Percentiles rank a stretch among this genome's conserved stretches.
These are phyloP conservation scores for Pachycephala philippinensis DNA, from an alignment of 2,113 vertebrate species.

Conservation along the genomic window DNA sequence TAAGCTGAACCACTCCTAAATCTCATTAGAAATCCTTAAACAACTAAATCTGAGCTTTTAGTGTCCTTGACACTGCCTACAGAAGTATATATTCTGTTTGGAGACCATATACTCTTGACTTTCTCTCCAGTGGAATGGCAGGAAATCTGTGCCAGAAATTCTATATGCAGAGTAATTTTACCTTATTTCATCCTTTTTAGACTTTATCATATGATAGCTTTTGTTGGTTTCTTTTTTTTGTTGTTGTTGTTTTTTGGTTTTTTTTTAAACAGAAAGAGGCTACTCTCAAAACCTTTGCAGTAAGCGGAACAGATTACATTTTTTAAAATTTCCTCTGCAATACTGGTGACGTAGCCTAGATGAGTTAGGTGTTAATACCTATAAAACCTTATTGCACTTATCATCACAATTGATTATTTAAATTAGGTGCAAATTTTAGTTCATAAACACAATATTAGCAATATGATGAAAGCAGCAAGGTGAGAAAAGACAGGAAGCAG, in stretches of 20 bases:
- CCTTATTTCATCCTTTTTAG: background rate
- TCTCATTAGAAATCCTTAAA: background rate
- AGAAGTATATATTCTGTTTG: background rate
- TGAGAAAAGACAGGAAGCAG: background rate
- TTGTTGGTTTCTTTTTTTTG: too few species aligned
- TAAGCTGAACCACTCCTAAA: background rate
- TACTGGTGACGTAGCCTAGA: background rate
- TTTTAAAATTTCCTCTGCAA: background rate
- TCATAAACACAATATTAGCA: background rate
- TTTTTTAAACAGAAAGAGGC: background rate
- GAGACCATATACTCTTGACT: background rate
- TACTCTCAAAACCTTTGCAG: background rate
- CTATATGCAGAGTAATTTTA: background rate
- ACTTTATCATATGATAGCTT: background rate
- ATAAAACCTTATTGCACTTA: background rate
- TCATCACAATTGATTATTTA: background rate
- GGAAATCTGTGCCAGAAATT: background rate
- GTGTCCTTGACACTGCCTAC: background rate
- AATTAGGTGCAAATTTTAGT: background rate
- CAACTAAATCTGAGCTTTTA: background rate
- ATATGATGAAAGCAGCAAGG: background rate
- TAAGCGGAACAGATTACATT: background rate
- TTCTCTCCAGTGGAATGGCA: background rate
- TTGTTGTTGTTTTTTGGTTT: too few species aligned
- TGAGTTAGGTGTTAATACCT: background rate